Evolutionary conservation across 1,140 invertebrate species (phyloP).

Genomic region (Akabosia matsudoensis): DNA sequence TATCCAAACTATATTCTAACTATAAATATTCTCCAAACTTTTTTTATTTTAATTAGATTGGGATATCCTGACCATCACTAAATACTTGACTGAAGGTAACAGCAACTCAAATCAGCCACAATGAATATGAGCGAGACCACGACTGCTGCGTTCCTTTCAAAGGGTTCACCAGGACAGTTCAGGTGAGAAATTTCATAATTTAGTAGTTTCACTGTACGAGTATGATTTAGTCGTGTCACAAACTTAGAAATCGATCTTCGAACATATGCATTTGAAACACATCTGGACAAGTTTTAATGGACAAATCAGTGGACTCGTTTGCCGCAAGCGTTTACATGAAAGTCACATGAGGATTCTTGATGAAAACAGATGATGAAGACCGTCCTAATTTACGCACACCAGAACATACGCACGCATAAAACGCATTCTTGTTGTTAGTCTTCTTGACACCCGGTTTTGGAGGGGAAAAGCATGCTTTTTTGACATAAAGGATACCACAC

Average conservation of each 20-base stretch:
- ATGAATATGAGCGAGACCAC: constrained; percentile 46
- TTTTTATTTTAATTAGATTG: too few species aligned
- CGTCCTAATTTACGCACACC: constrained; percentile 12
- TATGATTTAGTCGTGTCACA: not conserved
- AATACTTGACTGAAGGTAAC: not conserved
- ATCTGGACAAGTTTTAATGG: not conserved
- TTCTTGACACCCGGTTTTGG: constrained; percentile 23
- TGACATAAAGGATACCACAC: constrained; percentile 22
- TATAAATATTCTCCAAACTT: too few species aligned
- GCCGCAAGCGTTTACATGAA: not conserved
- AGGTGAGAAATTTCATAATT: constrained; percentile 25
- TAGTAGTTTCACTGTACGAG: too few species aligned
- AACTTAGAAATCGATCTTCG: not conserved
- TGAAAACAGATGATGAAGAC: not conserved
- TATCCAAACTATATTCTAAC: too few species aligned
- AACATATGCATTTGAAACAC: not conserved
- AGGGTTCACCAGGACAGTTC: constrained; percentile 39
- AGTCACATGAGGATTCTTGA: not conserved
- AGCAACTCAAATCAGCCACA: not conserved
- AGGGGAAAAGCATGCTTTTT: constrained; percentile 16
- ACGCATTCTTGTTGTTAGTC: constrained; percentile 17
- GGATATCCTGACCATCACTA: not conserved
- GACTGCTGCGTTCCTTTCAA: constrained; percentile 42
- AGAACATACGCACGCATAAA: not conserved
- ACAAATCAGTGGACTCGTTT: too few species aligned